Evolutionary conservation across 2,797 vertebrate genomes (phyloP).

Genomic region (Hyperoplus immaculatus): DNA sequence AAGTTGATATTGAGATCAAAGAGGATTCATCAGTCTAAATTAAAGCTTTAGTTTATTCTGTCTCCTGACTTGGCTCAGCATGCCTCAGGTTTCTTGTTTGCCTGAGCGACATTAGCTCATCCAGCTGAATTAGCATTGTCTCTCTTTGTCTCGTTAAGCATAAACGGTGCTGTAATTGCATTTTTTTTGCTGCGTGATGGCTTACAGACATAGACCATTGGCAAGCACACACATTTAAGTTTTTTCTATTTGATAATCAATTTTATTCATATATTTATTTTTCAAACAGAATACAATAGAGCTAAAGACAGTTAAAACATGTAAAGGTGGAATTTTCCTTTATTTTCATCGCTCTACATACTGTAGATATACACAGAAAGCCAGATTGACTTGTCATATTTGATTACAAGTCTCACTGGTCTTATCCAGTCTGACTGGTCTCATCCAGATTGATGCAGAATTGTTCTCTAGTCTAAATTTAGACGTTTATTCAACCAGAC

Average conservation of each 20-base stretch:
- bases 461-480: slow-evolving; percentile 38
- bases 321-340: neutral
- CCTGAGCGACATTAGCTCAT: slow-evolving; percentile 11
- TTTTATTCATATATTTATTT: neutral
- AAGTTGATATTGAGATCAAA: slow-evolving; percentile 26
- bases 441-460: slow-evolving; percentile 17
- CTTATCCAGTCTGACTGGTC: neutral
- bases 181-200: neutral
- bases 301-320: neutral
- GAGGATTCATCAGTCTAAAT: neutral
- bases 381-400: slow-evolving; percentile 17
- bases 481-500: slow-evolving; percentile 29
- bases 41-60: slow-evolving; percentile 7
- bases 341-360: neutral
- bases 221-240: neutral
- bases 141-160: slow-evolving; percentile 2
- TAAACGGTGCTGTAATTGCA: slow-evolving; percentile 2
- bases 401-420: too few relatives aligned
- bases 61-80: slow-evolving; percentile 25
- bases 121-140: slow-evolving; percentile 22
- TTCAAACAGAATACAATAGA: neutral
- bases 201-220: neutral
- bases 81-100: slow-evolving; percentile 20
- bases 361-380: neutral
- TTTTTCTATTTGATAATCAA: neutral